phyloP scores from a whole-genome alignment of 2,888 invertebrate genomes.

The Plemyria rubiginata region DNA sequence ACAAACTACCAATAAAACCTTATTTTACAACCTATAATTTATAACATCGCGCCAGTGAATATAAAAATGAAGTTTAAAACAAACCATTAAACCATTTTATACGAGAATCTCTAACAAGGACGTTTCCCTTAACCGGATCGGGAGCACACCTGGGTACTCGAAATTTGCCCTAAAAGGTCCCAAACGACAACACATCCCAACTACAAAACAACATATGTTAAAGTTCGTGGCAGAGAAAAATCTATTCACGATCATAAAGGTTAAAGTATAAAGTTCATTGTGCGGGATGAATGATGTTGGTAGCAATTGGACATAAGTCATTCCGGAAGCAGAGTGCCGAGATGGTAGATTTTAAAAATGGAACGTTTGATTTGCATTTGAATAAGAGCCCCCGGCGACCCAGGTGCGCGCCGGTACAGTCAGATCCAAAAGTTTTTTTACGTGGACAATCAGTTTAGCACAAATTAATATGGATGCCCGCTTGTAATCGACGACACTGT shows the following conservation, averaged over 20 bases:
- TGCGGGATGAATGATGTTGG: slow-evolving; percentile 51
- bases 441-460: slow-evolving; percentile 39
- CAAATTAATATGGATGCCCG: slow-evolving; percentile 72
- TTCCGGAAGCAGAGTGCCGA: slow-evolving; percentile 81
- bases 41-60: slow-evolving; percentile 71
- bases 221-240: slow-evolving; percentile 37
- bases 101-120: slow-evolving; percentile 83
- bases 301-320: slow-evolving; percentile 79
- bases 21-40: slow-evolving; percentile 77
- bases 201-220: slow-evolving; percentile 53
- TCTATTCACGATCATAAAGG: slow-evolving; percentile 30
- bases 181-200: slow-evolving; percentile 67
- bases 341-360: slow-evolving; percentile 85
- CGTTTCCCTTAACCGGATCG: slow-evolving; percentile 84
- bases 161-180: slow-evolving; percentile 82
- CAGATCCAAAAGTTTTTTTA: slow-evolving; percentile 67
- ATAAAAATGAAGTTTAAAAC: slow-evolving; percentile 83
- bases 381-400: slow-evolving; percentile 84
- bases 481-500: slow-evolving; percentile 64
- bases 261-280: slow-evolving; percentile 53
- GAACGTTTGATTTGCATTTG: slow-evolving; percentile 86
- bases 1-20: slow-evolving; percentile 69
- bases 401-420: slow-evolving; percentile 81
- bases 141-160: slow-evolving; percentile 85
- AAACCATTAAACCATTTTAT: slow-evolving; percentile 84